Base-by-base conservation (phyloP, 2,888 invertebrate genomes). In the Byasa hedistus region DNA sequence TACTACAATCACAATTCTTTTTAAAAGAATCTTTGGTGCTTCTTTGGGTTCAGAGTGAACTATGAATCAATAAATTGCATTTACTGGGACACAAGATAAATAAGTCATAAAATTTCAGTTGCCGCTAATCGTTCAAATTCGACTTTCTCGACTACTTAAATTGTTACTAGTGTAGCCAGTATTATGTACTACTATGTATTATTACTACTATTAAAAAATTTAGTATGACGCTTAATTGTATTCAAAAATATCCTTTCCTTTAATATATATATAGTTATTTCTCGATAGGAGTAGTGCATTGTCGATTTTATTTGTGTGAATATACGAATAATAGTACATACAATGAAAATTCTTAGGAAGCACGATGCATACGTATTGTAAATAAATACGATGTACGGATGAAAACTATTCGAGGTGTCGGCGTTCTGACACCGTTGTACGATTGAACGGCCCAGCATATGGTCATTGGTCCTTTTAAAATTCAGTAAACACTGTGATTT, bases 311-410 rank as follows among this genome's bases (percentile, higher is more conserved):
- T 27, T 36, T 57, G 57, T 57, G 4, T 57, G 48, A 23, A 22
- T 39, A 36, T 51, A 10, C 12, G 5, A 44, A 44, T 17, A 23
- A 21, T 17, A 19, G 27, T 57, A n/a, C n/a, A 51, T 51, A 24
- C 54, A 72, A 69, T 65, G 66, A 68, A 57, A 64, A 64, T 57
- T 67, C 66, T 70, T 65, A 65, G 68, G 61, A 60, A 66, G 68
- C 68, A 59, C 54, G 61, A 68, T 71, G 72, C 70, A 71, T 75
- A 72, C 39, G 69, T 65, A 69, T 69, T 67, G 69, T 70, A 70
- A 71, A 68, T 70, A 70, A 67, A 69, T 57, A 66, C 48, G 58
- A 64, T 61, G 61, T 54, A 48, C 12, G 12, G 68, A 62, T 64
- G 69, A 61, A 66, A n/a, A 52, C 24, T 52, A 51, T 24, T 27